These are phyloP conservation scores for Melospiza melodia DNA, from an alignment of 2,113 vertebrate genomes.

Conservation along the genomic window DNA sequence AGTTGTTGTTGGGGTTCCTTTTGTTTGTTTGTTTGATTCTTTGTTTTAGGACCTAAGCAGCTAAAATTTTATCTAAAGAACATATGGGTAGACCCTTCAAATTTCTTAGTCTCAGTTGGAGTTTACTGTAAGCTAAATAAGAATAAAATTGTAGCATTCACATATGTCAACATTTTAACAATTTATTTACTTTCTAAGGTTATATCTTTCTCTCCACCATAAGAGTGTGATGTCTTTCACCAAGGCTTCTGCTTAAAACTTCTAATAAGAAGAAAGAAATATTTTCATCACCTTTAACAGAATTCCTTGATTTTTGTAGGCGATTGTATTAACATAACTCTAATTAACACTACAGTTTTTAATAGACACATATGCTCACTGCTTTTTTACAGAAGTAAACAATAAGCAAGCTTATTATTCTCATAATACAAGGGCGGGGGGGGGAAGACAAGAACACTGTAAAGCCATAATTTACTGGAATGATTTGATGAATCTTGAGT, in stretches of 20 bases:
- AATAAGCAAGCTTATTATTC: neutral
- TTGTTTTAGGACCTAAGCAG: neutral
- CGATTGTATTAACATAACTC: neutral
- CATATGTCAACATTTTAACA: neutral
- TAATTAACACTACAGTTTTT: neutral
- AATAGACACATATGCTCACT: neutral
- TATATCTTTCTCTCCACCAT: neutral
- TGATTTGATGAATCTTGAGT: neutral
- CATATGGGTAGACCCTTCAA: neutral
- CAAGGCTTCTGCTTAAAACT: neutral
- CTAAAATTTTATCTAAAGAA: constrained; percentile 2
- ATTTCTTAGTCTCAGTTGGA: neutral
- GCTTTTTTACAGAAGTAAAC: neutral
- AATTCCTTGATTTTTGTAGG: neutral
- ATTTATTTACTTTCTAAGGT: neutral
- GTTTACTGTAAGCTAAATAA: neutral
- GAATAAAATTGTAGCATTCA: neutral
- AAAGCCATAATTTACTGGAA: neutral
- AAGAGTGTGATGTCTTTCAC: neutral
- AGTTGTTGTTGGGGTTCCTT: neutral
- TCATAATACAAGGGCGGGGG: neutral
- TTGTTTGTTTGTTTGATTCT: neutral
- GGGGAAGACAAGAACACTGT: neutral
- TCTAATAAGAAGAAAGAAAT: constrained; percentile 1
- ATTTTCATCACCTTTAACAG: constrained; percentile 27